phyloP scores from a whole-genome alignment of 2,888 invertebrate genomes.

The Ypsolopha sequella region DNA sequence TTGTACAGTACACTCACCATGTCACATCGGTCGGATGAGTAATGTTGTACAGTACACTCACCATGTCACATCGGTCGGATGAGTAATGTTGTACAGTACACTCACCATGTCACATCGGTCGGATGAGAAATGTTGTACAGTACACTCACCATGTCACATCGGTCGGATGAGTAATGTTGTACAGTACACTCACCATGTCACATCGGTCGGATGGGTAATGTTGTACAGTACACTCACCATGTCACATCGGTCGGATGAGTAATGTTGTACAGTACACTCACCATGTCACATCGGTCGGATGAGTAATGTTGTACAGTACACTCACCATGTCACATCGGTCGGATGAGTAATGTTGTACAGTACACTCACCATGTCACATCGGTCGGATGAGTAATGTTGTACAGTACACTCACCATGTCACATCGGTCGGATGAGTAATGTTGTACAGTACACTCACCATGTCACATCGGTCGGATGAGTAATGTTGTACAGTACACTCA shows the following conservation, averaged over 20 bases:
- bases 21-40: constrained; percentile 1
- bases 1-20: constrained; percentile 4
- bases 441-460: constrained; percentile 4
- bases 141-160: constrained; percentile 3
- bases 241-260: constrained; percentile 1
- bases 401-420: constrained; percentile 6
- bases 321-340: constrained; percentile 4
- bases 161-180: background rate
- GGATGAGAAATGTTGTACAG: constrained; percentile 5
- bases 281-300: constrained; percentile 4
- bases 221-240: constrained; percentile 4
- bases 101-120: constrained; percentile 4
- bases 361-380: constrained; percentile 3
- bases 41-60: constrained; percentile 4
- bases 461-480: constrained; percentile 1
- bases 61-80: constrained; percentile 4
- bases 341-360: constrained; percentile 4
- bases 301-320: constrained; percentile 4
- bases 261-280: constrained; percentile 4
- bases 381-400: background rate
- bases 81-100: constrained; percentile 4
- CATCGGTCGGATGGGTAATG: background rate
- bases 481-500: constrained; percentile 4
- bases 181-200: constrained; percentile 6
- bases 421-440: background rate